A percentile compares a stretch with the other conserved stretches of the same genome.
Evolutionary conservation across 2,113 vertebrate genomes (phyloP).

Genomic region (Cavia porcellus): DNA sequence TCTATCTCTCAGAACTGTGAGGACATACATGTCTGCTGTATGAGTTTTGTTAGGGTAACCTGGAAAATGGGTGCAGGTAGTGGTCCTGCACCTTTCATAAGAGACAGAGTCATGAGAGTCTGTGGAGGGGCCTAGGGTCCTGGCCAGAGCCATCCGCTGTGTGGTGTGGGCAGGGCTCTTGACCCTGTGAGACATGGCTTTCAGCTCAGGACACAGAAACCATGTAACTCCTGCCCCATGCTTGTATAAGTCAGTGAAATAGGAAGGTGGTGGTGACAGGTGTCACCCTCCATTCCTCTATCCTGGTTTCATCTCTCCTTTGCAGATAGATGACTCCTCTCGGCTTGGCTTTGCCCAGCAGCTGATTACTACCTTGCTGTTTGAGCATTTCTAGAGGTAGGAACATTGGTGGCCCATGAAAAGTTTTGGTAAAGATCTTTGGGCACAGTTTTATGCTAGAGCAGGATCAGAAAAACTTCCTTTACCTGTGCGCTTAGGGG

Average conservation of each 20-base stretch:
- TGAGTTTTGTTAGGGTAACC: background rate
- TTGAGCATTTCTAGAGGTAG: constrained; percentile 20
- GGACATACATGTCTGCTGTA: background rate
- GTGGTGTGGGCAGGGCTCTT: background rate
- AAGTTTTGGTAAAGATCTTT: background rate
- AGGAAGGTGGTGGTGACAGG: background rate
- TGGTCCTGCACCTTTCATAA: background rate
- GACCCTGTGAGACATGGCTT: background rate
- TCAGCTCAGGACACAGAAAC: background rate
- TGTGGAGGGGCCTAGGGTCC: background rate
- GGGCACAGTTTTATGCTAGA: background rate
- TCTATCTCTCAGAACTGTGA: too few species aligned
- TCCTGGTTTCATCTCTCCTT: background rate
- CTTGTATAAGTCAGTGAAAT: background rate
- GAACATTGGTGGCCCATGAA: background rate
- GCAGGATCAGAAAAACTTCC: background rate
- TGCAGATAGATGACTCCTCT: background rate
- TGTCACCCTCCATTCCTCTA: background rate
- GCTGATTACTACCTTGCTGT: background rate
- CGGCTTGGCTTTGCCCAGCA: background rate
- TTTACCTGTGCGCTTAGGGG: background rate
- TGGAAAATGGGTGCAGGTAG: background rate
- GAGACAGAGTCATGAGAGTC: background rate
- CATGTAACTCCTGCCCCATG: too few species aligned
- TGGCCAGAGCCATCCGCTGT: background rate